Evolutionary conservation across 1,140 invertebrate genomes (phyloP).

Genomic region (Ceratosolen solmsi): DNA sequence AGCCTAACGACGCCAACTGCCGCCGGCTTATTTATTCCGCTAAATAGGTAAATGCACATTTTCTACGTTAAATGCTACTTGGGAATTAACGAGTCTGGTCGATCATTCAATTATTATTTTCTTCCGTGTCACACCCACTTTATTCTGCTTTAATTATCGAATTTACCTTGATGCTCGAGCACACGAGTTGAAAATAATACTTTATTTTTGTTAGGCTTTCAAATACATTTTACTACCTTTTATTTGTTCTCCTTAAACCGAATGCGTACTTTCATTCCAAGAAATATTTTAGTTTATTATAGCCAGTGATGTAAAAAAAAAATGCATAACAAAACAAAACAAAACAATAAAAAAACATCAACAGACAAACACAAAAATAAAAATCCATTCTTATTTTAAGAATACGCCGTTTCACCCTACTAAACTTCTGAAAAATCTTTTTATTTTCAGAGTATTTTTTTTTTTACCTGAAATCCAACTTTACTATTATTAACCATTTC

Average conservation of each 20-base stretch:
- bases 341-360: no score
- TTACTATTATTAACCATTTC: no score
- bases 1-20: not conserved
- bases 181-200: not conserved
- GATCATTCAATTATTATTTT: not conserved
- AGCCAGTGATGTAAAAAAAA: no score
- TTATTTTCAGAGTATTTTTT: not conserved
- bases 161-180: not conserved
- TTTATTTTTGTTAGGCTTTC: not conserved
- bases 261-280: not conserved
- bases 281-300: not conserved
- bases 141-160: not conserved
- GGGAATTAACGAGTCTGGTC: not conserved
- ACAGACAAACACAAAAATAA: no score
- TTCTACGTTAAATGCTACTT: constrained; percentile 4
- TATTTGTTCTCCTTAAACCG: not conserved
- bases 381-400: not conserved
- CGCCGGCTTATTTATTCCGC: constrained; percentile 17
- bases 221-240: not conserved
- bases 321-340: no score
- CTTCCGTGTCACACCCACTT: not conserved
- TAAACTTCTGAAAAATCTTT: not conserved
- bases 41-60: constrained; percentile 4
- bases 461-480: no score
- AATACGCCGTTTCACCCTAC: not conserved